Base-by-base conservation (phyloP, 2,888 invertebrate genomes). In the Endomychus coccineus region DNA sequence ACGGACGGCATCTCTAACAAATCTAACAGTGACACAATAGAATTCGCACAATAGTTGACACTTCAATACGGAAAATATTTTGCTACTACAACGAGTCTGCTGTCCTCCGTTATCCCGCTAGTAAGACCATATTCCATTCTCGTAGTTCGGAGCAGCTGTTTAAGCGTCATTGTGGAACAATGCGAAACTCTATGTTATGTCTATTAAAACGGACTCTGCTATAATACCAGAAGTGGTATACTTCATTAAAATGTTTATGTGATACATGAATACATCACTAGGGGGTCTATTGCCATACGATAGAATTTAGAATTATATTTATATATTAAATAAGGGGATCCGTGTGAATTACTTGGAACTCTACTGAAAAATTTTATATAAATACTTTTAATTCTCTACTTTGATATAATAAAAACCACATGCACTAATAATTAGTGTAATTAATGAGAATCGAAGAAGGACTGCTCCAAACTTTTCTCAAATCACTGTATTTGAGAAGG, bases 1-100 rank as follows among this genome's bases (percentile, higher is more conserved):
- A 31, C 37, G 45, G 45, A 45, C 46, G 51, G 50, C 50, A 43
- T 51, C 51, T 55, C 58, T 53, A 62, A 64, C 64, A 64, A 62
- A 62, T 62, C 62, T 61, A 61, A 59, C 54, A 48, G 51, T 51
- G 36, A 51, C 55, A 64, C 62, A 62, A 61, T 61, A 48, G 54
- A 42, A 31, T 36, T 51, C 58, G 53, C 59, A 65, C 64, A 65
- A 65, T 62, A 56, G 57, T 59, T 65, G 65, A 65, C 65, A 65
- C 64, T 64, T 64, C 62, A 64, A 64, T 64, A 62, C 63, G 61
- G 62, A 60, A 62, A 64, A 64, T 62, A 64, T 64, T 59, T 62
- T 61, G 62, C 62, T 53, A 58, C 59, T 53, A 56, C 55, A 50
- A 45, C 47, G 46, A 44, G 45, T 52, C 49, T 43, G 54, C 51